Percentiles rank a stretch among this genome's conserved stretches.
Evolutionary conservation across 1,140 invertebrate genomes (phyloP).

Genomic region (Galleria mellonella): DNA sequence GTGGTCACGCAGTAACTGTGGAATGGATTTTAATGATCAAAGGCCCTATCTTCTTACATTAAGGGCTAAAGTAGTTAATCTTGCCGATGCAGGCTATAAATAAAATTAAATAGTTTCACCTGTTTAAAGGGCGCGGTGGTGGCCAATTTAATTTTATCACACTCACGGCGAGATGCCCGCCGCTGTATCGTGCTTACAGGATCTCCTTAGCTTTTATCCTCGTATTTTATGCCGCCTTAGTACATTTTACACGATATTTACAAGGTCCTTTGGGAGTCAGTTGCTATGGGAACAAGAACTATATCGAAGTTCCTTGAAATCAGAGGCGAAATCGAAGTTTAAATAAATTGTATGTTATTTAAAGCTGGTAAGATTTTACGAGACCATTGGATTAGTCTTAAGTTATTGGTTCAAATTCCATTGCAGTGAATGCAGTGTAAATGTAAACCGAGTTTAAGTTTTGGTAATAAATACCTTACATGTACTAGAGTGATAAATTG

Average conservation of each 20-base stretch:
- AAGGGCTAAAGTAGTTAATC: conserved; percentile 14
- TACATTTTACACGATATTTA: conserved; percentile 44
- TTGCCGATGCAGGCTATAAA: conserved; percentile 11
- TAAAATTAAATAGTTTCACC: conserved; percentile 9
- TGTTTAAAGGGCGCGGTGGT: conserved; percentile 19
- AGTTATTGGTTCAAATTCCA: too few relatives aligned
- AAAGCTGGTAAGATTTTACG: too few relatives aligned
- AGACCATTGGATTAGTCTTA: too few relatives aligned
- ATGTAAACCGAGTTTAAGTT: too few relatives aligned
- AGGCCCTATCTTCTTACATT: conserved; percentile 10
- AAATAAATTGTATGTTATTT: too few relatives aligned
- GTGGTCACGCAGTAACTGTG: background rate
- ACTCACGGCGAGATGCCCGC: conserved; percentile 7
- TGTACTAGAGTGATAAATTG: too few relatives aligned
- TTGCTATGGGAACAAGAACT: conserved; percentile 9
- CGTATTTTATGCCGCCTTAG: conserved; percentile 31
- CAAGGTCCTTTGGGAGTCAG: conserved; percentile 24
- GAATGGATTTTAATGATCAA: conserved; percentile 7
- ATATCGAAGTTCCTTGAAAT: too few relatives aligned
- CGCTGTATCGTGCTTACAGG: conserved; percentile 1
- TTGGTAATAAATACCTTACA: too few relatives aligned
- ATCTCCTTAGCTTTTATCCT: conserved; percentile 13
- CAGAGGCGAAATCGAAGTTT: too few relatives aligned
- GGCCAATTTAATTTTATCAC: conserved; percentile 32
- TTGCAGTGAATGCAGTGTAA: too few relatives aligned